phyloP scores from a whole-genome alignment of 2,797 vertebrate species.

The Sebastes itinus region DNA sequence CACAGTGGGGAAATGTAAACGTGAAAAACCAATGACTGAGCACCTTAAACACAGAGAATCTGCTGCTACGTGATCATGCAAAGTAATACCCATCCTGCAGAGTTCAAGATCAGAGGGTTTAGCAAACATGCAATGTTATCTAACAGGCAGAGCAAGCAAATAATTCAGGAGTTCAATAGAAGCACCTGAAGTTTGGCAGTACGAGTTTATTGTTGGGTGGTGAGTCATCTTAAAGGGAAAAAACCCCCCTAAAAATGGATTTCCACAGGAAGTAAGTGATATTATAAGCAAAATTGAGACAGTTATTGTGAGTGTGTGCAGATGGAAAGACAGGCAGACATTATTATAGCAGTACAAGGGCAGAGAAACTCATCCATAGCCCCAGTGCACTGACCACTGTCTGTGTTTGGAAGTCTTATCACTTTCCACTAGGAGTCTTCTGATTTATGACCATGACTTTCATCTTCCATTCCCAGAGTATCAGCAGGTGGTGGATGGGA shows the following conservation, averaged over 20 bases:
- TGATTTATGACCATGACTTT: conserved; percentile 63
- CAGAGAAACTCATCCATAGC: neutral
- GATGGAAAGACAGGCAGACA: neutral
- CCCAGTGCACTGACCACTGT: neutral
- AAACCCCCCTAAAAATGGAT: neutral
- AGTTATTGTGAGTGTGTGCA: neutral
- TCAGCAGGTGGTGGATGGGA: conserved; percentile 68
- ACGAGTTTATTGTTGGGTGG: neutral
- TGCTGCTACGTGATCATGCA: conserved; percentile 41
- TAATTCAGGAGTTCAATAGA: neutral
- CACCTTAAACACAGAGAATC: conserved; percentile 6
- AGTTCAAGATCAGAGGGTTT: neutral
- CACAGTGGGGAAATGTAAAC: neutral
- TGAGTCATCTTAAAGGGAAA: conserved; percentile 2
- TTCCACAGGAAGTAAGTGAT: neutral
- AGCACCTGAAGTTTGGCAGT: neutral
- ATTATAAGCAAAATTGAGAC: neutral
- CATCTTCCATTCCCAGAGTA: conserved; percentile 48
- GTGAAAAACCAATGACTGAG: conserved; percentile 16
- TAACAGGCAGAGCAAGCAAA: neutral
- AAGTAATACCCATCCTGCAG: conserved; percentile 36
- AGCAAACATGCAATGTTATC: neutral
- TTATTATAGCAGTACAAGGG: conserved; percentile 11
- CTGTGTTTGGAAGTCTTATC: conserved; percentile 47
- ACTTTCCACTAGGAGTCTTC: conserved; percentile 20